phyloP scores from a whole-genome alignment of 2,888 invertebrate species.

The Aphidius colemani region DNA sequence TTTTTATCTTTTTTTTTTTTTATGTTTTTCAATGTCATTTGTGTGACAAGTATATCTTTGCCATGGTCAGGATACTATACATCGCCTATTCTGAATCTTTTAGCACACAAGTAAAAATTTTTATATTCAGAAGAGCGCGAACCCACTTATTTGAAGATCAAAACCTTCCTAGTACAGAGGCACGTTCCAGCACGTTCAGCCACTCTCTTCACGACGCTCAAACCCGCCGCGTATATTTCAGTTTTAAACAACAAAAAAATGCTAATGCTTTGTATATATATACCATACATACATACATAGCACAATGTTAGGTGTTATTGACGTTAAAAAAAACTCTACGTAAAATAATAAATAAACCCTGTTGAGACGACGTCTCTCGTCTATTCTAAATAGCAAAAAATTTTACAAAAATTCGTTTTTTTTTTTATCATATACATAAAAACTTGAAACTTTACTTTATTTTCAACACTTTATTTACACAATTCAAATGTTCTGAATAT shows the following conservation, averaged over 20 bases:
- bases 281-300: conserved; percentile 55
- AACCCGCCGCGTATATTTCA: conserved; percentile 56
- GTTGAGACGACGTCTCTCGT: conserved; percentile 29
- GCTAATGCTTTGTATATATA: conserved; percentile 53
- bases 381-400: neutral
- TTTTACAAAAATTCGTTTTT: conserved; percentile 1
- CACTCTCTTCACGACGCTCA: conserved; percentile 30
- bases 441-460: neutral
- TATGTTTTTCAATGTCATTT: conserved; percentile 23
- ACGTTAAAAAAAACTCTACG: conserved; percentile 30
- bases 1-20: conserved; percentile 3
- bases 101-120: conserved; percentile 35
- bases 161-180: conserved; percentile 36
- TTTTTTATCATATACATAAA: neutral
- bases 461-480: too few species aligned
- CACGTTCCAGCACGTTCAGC: conserved; percentile 32
- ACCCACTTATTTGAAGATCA: conserved; percentile 61
- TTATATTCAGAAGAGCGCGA: conserved; percentile 57
- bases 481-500: too few species aligned
- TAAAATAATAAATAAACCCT: conserved; percentile 39
- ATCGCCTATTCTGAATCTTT: conserved; percentile 14
- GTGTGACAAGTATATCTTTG: conserved; percentile 2
- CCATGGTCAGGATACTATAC: conserved; percentile 9
- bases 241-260: conserved; percentile 61
- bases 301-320: conserved; percentile 35